phyloP scores from a whole-genome alignment of 2,888 invertebrate genomes.

The Idaea straminata region DNA sequence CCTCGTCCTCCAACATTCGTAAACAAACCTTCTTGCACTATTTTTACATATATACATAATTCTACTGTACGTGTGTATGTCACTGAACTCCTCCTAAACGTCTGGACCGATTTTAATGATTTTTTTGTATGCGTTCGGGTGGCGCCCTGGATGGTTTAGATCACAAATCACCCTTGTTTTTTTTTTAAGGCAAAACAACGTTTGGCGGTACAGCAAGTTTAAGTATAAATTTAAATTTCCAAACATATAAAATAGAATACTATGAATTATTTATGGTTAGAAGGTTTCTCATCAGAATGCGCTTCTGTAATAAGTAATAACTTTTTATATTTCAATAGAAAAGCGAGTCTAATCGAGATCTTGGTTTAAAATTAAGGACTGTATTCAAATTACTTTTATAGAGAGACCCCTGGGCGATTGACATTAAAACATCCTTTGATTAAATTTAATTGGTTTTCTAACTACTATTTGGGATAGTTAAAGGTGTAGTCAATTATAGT shows the following conservation, averaged over 20 bases:
- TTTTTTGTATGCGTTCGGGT: too few relatives aligned
- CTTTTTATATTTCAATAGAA: constrained; percentile 45
- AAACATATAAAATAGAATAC: constrained; percentile 37
- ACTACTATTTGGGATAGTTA: constrained; percentile 5
- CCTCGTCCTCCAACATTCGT: constrained; percentile 7
- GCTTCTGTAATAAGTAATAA: constrained; percentile 20
- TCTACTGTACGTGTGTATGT: too few relatives aligned
- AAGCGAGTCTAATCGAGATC: constrained; percentile 52
- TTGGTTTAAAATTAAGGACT: constrained; percentile 27
- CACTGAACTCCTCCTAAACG: too few relatives aligned
- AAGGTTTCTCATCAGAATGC: neutral
- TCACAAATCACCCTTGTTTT: too few relatives aligned
- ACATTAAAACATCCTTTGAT: constrained; percentile 26
- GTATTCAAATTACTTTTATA: constrained; percentile 25
- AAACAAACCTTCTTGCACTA: too few relatives aligned
- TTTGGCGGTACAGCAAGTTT: too few relatives aligned
- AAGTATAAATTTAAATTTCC: constrained; percentile 20
- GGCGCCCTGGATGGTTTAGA: too few relatives aligned
- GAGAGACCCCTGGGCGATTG: constrained; percentile 12
- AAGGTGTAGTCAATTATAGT: neutral
- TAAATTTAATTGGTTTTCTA: constrained; percentile 20
- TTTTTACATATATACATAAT: too few relatives aligned
- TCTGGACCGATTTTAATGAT: too few relatives aligned
- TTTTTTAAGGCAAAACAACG: too few relatives aligned
- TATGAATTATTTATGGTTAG: constrained; percentile 45